Base-by-base conservation (phyloP, 2,113 vertebrate genomes). In the Centropus bengalensis region DNA sequence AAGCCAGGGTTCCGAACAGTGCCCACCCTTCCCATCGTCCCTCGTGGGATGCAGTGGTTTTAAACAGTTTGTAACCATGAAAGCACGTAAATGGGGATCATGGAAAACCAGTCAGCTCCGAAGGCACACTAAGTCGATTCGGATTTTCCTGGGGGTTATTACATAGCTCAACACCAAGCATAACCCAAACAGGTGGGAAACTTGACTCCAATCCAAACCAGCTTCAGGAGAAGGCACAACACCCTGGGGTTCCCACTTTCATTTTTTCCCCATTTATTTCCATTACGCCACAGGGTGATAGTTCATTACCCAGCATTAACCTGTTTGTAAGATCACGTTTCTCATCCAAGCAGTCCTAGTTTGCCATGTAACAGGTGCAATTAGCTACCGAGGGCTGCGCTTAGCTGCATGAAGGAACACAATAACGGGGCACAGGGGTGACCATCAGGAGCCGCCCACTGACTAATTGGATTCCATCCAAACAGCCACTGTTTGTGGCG, bases 271-370 rank as follows among this genome's bases (percentile, higher is more conserved):
- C 83, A 20, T 91, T 96, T 94, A 92, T 96, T 97, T 85, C 95
- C 94, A 90, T 84, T 86, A 17, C 81, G 38, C 89, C 47, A 71
- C 90, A 96, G 96, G 96, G 20, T 91, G 91, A 86, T 77, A 92
- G 97, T 86, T 96, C 95, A 95, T 96, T 96, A 87, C 92, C 27
- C 83, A 97, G 94, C 91, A 93, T 97, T 94, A 96, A 94, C 89
- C 86, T 91, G 89, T 66, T 96, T 88, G 90, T 82, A 87, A 94
- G 86, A 82, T 88, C 93, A 77, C 13, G 92, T 95, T 96, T 83
- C 89, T 96, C 83, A 87, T 80, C 51, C 75, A 92, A 96, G 93
- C 38, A 80, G 80, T 51, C 74, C 92, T 76, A 38, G 32, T 78
- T 91, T 96, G 47, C 52, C 8, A 26, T 32, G 78, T 82, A 92